Evolutionary conservation across 2,113 vertebrate genomes (phyloP).

Genomic region (Oenanthe melanoleuca): DNA sequence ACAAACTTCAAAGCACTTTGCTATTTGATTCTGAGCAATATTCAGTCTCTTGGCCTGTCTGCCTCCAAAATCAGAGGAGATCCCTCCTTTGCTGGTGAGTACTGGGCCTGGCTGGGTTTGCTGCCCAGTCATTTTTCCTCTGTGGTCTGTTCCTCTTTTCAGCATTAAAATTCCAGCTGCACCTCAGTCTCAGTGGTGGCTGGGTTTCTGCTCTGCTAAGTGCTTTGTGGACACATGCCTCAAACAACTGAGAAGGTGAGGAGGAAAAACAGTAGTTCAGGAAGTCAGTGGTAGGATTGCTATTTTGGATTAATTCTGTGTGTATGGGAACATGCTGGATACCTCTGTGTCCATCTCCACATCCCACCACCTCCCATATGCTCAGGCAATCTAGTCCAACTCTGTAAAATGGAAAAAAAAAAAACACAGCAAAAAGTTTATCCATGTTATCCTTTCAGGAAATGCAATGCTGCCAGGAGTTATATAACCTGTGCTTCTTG

Average conservation of each 20-base stretch:
- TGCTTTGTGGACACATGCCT: background rate
- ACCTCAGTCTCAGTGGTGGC: background rate
- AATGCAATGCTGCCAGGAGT: background rate
- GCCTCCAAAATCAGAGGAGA: background rate
- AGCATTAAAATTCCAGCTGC: background rate
- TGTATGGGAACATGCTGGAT: background rate
- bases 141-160: background rate
- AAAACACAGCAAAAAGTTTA: background rate
- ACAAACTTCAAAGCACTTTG: background rate
- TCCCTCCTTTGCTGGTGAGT: background rate
- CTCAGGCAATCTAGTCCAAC: background rate
- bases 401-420: background rate
- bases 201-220: background rate
- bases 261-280: background rate
- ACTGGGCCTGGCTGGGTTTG: background rate
- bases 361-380: background rate
- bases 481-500: background rate
- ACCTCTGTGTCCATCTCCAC: background rate
- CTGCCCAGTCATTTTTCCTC: background rate
- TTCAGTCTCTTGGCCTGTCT: background rate
- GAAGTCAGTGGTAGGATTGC: background rate
- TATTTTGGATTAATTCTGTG: background rate
- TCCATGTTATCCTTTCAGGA: background rate
- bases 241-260: background rate
- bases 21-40: background rate